Conservation (phyloP, 1,140 invertebrate genomes). For the Eulimnadia texana region DNA sequence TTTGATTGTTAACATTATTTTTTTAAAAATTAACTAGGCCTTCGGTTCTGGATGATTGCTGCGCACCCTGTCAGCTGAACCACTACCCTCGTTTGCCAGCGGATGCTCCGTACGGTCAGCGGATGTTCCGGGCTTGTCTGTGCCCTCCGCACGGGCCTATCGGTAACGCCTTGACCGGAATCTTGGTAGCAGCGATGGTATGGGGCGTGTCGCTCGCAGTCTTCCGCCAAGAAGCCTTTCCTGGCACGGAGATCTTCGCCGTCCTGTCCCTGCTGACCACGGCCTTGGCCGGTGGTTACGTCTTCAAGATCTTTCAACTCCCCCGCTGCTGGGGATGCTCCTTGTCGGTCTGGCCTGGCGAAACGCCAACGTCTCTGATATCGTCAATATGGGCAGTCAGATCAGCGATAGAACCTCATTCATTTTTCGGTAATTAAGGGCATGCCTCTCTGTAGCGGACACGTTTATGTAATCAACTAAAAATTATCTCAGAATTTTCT, state of each 20-base stretch:
- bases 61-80: not conserved
- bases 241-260: constrained; percentile 62
- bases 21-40: no score
- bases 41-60: not conserved
- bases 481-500: no score
- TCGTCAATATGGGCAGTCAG: constrained; percentile 44
- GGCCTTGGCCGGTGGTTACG: constrained; percentile 64
- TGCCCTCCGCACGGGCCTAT: constrained; percentile 1
- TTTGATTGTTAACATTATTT: no score
- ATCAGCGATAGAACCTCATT: constrained; percentile 45
- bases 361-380: constrained; percentile 55
- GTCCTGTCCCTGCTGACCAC: constrained; percentile 46
- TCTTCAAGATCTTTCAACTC: constrained; percentile 55
- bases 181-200: constrained; percentile 21
- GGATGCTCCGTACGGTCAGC: not conserved
- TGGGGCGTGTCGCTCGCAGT: constrained; percentile 60
- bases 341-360: constrained; percentile 60
- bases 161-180: not conserved
- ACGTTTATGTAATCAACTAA: no score
- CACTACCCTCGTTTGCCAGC: constrained; percentile 1
- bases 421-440: not conserved
- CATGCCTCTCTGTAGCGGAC: not conserved
- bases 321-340: constrained; percentile 79
- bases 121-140: not conserved
- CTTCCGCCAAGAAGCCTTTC: constrained; percentile 54